Evolutionary conservation across 2,797 vertebrate species (phyloP).

Genomic region (Austrolebias charrua): DNA sequence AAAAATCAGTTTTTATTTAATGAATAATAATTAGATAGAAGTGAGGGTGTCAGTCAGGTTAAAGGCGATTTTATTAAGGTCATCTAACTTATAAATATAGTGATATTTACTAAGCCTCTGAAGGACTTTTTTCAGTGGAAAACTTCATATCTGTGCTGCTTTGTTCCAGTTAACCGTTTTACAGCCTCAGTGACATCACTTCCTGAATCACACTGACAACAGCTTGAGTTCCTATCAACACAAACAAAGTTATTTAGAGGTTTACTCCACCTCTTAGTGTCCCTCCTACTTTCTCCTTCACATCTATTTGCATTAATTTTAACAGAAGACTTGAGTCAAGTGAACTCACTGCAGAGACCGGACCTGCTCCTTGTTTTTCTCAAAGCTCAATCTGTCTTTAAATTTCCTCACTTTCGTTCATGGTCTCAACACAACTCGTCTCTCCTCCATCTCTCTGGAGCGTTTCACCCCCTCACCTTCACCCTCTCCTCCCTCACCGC

Average conservation of each 20-base stretch:
- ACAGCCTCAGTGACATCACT: conserved; percentile 58
- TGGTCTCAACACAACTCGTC: conserved; percentile 3
- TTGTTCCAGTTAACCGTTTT: conserved; percentile 59
- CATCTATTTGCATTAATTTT: conserved; percentile 65
- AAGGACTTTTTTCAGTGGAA: too few relatives aligned
- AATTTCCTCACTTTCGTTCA: conserved; percentile 17
- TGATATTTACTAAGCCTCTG: too few relatives aligned
- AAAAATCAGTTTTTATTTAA: background rate
- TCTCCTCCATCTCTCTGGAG: conserved; percentile 41
- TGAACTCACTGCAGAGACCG: conserved; percentile 42
- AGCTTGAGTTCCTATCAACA: conserved; percentile 69
- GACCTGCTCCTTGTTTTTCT: conserved; percentile 39
- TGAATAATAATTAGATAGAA: background rate
- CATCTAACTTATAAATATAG: too few relatives aligned
- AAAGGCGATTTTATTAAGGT: too few relatives aligned
- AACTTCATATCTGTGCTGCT: conserved; percentile 20
- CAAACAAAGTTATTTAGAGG: conserved; percentile 73
- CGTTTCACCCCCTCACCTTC: conserved; percentile 50
- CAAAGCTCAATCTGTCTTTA: conserved; percentile 37
- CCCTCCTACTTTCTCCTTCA: conserved; percentile 39
- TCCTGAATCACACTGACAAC: conserved; percentile 68
- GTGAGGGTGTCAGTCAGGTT: conserved; percentile 13
- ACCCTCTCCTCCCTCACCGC: conserved; percentile 7
- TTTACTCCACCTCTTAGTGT: conserved; percentile 53
- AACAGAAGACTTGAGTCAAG: conserved; percentile 60